Percentiles rank a stretch among this genome's conserved stretches.
Conservation (phyloP, 2,888 invertebrate genomes). For the Erannis defoliaria region DNA sequence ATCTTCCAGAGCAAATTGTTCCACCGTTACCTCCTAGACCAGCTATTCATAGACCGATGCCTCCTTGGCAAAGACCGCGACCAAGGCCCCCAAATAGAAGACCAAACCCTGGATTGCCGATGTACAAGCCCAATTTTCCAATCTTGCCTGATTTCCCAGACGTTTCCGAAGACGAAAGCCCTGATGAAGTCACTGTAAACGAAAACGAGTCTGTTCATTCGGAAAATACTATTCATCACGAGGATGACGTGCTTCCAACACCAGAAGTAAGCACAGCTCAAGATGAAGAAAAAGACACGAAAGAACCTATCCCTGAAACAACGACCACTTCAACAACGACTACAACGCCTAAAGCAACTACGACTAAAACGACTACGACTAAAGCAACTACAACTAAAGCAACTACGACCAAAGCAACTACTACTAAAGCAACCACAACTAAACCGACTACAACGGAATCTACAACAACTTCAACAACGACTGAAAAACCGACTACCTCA, state of each 20-base stretch:
- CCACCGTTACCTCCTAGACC: conserved; percentile 87
- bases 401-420: conserved; percentile 48
- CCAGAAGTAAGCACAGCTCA: conserved; percentile 62
- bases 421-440: conserved; percentile 47
- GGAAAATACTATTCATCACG: conserved; percentile 71
- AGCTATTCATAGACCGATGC: conserved; percentile 86
- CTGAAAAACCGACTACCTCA: conserved; percentile 51
- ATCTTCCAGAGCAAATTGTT: conserved; percentile 91
- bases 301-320: conserved; percentile 54
- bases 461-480: conserved; percentile 45
- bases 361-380: conserved; percentile 52
- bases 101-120: conserved; percentile 85
- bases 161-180: conserved; percentile 43
- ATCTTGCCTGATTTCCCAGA: conserved; percentile 66
- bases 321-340: conserved; percentile 48
- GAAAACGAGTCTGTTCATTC: conserved; percentile 75
- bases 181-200: conserved; percentile 49
- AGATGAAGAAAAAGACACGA: conserved; percentile 57
- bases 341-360: conserved; percentile 48
- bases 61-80: conserved; percentile 89
- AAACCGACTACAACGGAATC: conserved; percentile 50
- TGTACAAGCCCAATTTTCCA: conserved; percentile 88
- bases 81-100: conserved; percentile 85
- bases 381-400: conserved; percentile 54
- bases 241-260: conserved; percentile 57